These are phyloP conservation scores for Rattus norvegicus DNA, from an alignment of 2,113 vertebrate genomes.

Conservation along the genomic window DNA sequence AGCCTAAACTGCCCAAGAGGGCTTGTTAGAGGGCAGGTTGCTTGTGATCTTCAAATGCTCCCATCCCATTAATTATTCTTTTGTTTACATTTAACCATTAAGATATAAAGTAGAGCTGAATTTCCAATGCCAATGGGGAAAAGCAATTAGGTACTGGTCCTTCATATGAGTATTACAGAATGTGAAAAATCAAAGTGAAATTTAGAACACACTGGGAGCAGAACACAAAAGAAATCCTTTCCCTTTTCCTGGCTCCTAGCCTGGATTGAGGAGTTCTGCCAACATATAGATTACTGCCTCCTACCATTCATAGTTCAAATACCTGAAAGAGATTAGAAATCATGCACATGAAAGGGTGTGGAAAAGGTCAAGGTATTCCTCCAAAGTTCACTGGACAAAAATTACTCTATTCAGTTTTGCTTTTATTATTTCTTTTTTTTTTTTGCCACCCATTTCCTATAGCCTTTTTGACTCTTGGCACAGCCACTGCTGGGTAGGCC, in stretches of 20 bases:
- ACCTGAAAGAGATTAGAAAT: conserved; percentile 57
- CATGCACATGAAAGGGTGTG: neutral
- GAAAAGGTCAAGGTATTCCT: conserved; percentile 43
- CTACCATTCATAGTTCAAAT: conserved; percentile 41
- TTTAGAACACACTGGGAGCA: conserved; percentile 42
- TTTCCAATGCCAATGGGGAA: conserved; percentile 48
- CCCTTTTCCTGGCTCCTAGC: neutral
- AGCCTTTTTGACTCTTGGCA: conserved; percentile 44
- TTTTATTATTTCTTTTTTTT: conserved; percentile 45
- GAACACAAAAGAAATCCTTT: conserved; percentile 28
- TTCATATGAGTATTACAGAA: conserved; percentile 37
- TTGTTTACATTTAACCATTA: conserved; percentile 62
- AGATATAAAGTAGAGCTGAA: conserved; percentile 24
- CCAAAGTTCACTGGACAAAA: conserved; percentile 49
- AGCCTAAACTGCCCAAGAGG: conserved; percentile 16
- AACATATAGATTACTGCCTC: neutral
- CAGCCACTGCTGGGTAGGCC: neutral
- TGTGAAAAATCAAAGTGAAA: conserved; percentile 37
- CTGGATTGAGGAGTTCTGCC: conserved; percentile 11
- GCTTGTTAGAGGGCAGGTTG: conserved; percentile 47
- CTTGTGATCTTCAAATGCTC: conserved; percentile 54
- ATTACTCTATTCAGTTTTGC: conserved; percentile 18
- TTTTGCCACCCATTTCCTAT: neutral
- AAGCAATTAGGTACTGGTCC: neutral
- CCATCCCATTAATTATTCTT: conserved; percentile 51